Evolutionary conservation across 2,888 invertebrate genomes (phyloP).

Genomic region (Brenthis hecate): DNA sequence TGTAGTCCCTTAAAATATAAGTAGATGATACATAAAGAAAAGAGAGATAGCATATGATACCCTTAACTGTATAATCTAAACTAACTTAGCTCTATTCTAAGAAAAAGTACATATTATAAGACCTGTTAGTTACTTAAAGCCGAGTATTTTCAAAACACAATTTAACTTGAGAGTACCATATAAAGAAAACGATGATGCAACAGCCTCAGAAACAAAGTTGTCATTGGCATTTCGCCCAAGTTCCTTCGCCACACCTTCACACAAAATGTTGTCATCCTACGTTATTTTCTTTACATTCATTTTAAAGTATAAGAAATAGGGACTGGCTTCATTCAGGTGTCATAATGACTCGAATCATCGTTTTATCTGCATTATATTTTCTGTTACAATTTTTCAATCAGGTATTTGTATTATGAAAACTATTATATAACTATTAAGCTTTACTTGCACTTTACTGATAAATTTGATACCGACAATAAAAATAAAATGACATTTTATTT

Average conservation of each 20-base stretch:
- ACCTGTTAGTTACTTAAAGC: neutral
- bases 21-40: too few species aligned
- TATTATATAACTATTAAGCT: too few species aligned
- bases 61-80: too few species aligned
- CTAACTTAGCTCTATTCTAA: too few species aligned
- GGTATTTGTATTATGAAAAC: neutral
- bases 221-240: constrained; percentile 16
- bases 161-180: neutral
- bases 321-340: neutral
- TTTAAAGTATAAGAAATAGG: constrained; percentile 4
- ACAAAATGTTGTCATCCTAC: constrained; percentile 1
- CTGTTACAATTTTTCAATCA: neutral
- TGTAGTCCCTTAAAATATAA: too few species aligned
- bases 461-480: too few species aligned
- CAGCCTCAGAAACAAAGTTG: constrained; percentile 14
- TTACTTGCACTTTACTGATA: too few species aligned
- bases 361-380: neutral
- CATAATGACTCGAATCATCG: neutral
- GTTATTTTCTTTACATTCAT: neutral
- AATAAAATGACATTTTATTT: too few species aligned
- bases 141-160: neutral
- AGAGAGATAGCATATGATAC: too few species aligned
- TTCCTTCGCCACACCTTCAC: neutral
- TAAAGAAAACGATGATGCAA: constrained; percentile 19
- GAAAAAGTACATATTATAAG: too few species aligned